Evolutionary conservation across 2,113 vertebrate species (phyloP), one percentile per base, ranked within the genome.

Genomic region (Piliocolobus tephrosceles): DNA sequence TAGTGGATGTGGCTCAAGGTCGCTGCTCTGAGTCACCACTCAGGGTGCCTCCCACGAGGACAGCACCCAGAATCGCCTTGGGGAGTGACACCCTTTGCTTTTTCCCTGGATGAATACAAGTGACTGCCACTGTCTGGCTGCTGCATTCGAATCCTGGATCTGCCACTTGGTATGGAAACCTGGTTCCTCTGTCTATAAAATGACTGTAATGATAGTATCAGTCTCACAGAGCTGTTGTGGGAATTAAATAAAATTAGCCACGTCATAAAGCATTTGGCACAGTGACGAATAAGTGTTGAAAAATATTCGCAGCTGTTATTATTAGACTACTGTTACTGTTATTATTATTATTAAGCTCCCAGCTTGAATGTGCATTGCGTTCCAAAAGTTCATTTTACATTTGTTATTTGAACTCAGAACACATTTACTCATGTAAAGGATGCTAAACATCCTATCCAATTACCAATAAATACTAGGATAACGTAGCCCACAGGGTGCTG

Each of bases 401-500:
- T 79, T 18, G 35, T 20, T 61, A 2, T 76, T 50, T 91, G 88
- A 52, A 27, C 50, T 84, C 27, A 45, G 55, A 75, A 38, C 7
- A 16, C 30, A 43, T 25, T 58, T 61, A 38, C 7, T 17, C 40
- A 20, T 10, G 17, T 47, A 43, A 47, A 75, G 66, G 40, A 50
- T 16, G 50, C 30, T 35, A 22, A 40, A 22, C 10, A 0, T 84
- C 78, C 8, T 55, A 20, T n/a, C 18, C 23, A 72, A 40, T 47
- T 8, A 5, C 13, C 3, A 10, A 2, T 17, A 64, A 52, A n/a
- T 30, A 8, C 6, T 30, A 2, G 23, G 18, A n/a, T 35, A 4
- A 20, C 8, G 50, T 23, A 1, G 1, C 58, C 17, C 8, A 25
- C 1, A 6, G 35, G 7, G 5, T 3, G 1, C 40, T 23, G 18